Evolutionary conservation across 1,140 invertebrate genomes (phyloP), one percentile per base, ranked within the genome.

Genomic region (Brachionus manjavacas): DNA sequence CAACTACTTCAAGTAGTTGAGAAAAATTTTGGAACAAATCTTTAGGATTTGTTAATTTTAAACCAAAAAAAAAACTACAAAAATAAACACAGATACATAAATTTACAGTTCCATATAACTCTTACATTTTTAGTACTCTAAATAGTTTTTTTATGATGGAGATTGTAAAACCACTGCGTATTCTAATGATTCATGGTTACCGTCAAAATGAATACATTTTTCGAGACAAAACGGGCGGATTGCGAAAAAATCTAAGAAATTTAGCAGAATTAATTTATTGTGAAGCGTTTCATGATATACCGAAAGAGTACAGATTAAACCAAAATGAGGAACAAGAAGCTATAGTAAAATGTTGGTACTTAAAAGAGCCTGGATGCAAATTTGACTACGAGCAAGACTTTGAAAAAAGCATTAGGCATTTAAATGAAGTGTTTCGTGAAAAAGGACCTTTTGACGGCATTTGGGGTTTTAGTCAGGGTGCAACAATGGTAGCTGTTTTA

Each of bases 381-480:
- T 52, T 55, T 31, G 66, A 72, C 12, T 72, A 25, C 43, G 68
- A 72, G 1, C 4, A 60, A 74, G 83, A 28, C 20, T 84, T 60
- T 76, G 46, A 84, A 55, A 52, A 14, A 28, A 66, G 64, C 7
- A 39, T 84, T 52, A 39, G 39, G 12, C 60, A 74, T 31, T 31
- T 84, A 12, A 28, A 64, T 14, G 23, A 78, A 41, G 11, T 74
- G 14, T 52, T 84, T 14, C 16, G 16, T 9, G 68, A 70, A 79
- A 52, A 84, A 43, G 72, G 41, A 14, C 84, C 72, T 3, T 84
- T 78, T 46, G 84, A 84, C 16, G 74, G 72, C 14, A 49, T 84
- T 35, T 68, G 70, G 52, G 84, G 68, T 9, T 84, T 84, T 41
- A 78, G 72, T 79, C 84, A 84, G 79, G 84, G 84, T 39, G 72